Evolutionary conservation across 2,113 vertebrate genomes (phyloP), one percentile per base, ranked within the genome.

Genomic region (Galemys pyrenaicus): DNA sequence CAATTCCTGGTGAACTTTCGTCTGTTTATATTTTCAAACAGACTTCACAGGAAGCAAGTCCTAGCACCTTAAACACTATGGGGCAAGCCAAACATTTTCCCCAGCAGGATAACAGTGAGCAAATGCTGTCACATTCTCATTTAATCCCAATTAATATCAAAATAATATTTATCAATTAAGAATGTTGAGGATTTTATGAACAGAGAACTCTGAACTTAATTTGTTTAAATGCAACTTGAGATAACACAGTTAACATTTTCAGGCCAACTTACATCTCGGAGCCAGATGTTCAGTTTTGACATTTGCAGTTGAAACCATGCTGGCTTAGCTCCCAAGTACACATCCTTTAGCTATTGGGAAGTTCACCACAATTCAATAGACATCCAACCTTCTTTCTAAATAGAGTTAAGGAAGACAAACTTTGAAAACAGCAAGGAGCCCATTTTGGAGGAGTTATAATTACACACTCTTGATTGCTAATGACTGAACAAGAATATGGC

Each of bases 41-140:
- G 20, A 26, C 35, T 86, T 83, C n/a, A 41, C 62, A 95, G 68
- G 75, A 95, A 92, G 39, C 9, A 86, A 80, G 8, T 94, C 20
- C 71, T 28, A 58, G 89, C 24, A 49, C 71, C 58, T 22, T 65
- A 39, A 28, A 91, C 22, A 75, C 32, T 22, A 35, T 1, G 15
- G 20, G 35, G 24, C 39, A 90, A 95, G 70, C 28, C 62, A 85
- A 85, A 78, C 0, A 4, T 9, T 32, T 3, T 2, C 13, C 12
- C 49, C 58, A 46, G 37, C 17, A 64, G 77, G 82, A 85, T 24
- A 85, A 56, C 44, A 37, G 32, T 56, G 32, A 44, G 24, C 44
- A 60, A 89, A 87, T 65, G 41, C 37, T 80, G 9, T 82, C 20
- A 7, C 51, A 41, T 65, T 74, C 22, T 81, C 32, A 67, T 49